Evolutionary conservation across 2,797 vertebrate genomes (phyloP).

Genomic region (Notamacropus eugenii): DNA sequence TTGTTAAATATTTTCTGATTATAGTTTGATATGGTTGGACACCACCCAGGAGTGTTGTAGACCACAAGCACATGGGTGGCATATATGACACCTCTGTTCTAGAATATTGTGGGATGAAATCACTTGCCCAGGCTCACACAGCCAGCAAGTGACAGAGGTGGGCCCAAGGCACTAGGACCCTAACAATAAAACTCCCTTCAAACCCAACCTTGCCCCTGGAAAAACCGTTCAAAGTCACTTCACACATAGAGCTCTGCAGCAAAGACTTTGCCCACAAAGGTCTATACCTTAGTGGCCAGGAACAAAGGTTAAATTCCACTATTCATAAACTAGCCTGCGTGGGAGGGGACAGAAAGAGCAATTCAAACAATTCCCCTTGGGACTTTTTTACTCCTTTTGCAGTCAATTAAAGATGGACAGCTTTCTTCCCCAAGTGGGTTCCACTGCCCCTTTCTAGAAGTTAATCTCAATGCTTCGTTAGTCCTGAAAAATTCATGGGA

Average conservation of each 20-base stretch:
- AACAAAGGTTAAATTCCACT: not conserved
- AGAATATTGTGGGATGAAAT: not conserved
- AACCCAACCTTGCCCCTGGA: not conserved
- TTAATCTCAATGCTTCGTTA: constrained; percentile 45
- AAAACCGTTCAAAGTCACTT: not conserved
- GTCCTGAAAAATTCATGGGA: constrained; percentile 22
- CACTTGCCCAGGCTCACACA: not conserved
- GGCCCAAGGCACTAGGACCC: not conserved
- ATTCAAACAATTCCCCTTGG: not conserved
- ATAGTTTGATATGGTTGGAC: not conserved
- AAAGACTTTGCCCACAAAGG: not conserved
- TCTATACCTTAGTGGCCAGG: not conserved
- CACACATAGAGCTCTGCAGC: not conserved
- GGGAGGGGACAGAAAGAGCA: not conserved
- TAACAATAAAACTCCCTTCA: not conserved
- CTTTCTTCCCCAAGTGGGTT: not conserved
- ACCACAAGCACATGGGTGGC: too few species aligned
- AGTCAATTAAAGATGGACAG: not conserved
- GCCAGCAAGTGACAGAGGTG: not conserved
- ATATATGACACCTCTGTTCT: not conserved
- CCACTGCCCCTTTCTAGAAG: constrained; percentile 8
- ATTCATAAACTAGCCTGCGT: not conserved
- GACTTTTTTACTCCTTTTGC: not conserved
- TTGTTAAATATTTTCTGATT: not conserved
- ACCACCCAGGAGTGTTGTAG: not conserved